These are phyloP conservation scores for Sebastes taczanowskii DNA, from an alignment of 2,797 vertebrate genomes.

Conservation along the genomic window DNA sequence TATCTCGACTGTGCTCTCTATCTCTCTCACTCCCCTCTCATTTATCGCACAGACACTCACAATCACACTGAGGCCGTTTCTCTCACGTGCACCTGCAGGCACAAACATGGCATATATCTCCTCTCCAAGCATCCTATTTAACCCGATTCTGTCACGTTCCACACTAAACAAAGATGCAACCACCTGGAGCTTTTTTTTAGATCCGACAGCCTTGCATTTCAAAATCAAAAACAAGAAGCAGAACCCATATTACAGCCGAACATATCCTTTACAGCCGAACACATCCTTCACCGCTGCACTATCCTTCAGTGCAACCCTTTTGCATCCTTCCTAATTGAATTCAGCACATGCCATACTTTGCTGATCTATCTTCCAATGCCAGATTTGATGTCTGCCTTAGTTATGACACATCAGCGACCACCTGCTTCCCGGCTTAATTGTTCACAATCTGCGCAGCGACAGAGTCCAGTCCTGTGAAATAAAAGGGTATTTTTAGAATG, in stretches of 20 bases:
- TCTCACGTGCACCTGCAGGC: slow-evolving; percentile 36
- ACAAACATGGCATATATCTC: slow-evolving; percentile 21
- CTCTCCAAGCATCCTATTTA: slow-evolving; percentile 38
- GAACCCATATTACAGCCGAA: not conserved
- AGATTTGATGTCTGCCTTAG: slow-evolving; percentile 32
- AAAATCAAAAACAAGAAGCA: slow-evolving; percentile 11
- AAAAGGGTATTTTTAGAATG: not conserved
- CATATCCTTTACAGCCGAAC: slow-evolving; percentile 6
- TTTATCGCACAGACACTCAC: slow-evolving; percentile 2
- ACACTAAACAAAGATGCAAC: slow-evolving; percentile 30
- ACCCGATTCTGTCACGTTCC: slow-evolving; percentile 60
- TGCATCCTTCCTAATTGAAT: slow-evolving; percentile 1
- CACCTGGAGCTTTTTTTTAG: slow-evolving; percentile 7
- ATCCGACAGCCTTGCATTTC: slow-evolving; percentile 13
- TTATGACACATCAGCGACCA: slow-evolving; percentile 41
- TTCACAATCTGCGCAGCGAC: slow-evolving; percentile 42
- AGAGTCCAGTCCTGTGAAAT: slow-evolving; percentile 22
- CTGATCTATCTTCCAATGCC: slow-evolving; percentile 4
- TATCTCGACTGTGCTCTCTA: not conserved
- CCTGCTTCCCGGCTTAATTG: slow-evolving; percentile 50
- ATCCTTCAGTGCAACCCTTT: not conserved
- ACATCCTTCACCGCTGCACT: slow-evolving; percentile 4
- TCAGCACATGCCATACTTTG: slow-evolving; percentile 12
- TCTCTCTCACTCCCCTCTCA: not conserved
- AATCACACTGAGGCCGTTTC: slow-evolving; percentile 8